Base-by-base conservation (phyloP, 2,797 vertebrate genomes). In the Valencia hispanica region DNA sequence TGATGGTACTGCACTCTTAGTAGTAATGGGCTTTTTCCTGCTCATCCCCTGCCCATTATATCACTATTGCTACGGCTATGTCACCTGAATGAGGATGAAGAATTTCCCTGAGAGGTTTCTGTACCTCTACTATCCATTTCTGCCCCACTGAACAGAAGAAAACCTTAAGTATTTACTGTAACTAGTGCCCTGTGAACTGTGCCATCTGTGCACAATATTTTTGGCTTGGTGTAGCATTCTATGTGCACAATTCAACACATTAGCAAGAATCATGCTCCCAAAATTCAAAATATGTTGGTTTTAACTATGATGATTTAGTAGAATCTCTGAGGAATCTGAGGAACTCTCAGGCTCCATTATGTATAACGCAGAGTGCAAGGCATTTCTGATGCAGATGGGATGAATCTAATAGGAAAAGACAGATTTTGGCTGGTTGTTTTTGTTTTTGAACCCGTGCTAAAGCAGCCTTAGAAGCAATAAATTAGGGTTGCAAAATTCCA, bases 91-190 rank as follows among this genome's bases (percentile, higher is more conserved):
- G 18, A 39, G 61, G 22, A 39, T 39, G 22, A 22, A 65, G 59
- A 63, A 63, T 61, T 61, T 36, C 59, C 57, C 59, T 36, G 59
- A 61, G 57, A 61, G 57, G 17, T 61, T 36, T 15, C 59, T 61
- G 59, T 32, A 36, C 59, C 8, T 39, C 61, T 39, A 3, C 20
- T 10, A 65, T 65, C 34, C 10, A 12, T 39, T 65, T 65, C 20
- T 65, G 61, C 4, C 0, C 61, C 22, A 65, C 34, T 12, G 10
- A 65, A 65, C 9, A 65, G 36, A 39, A 65, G 61, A 20, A 65
- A 39, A 5, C 59, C 18, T 3, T 36, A 7, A 20, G 32, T 34
- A 61, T 27, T 34, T 18, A 32, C 57, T 32, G 32, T 61, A 61
- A 17, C 32, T 61, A 9, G 59, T 34, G 32, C 17, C 18, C 61